phyloP scores from a whole-genome alignment of 2,797 vertebrate genomes.

The Anniella stebbinsi region DNA sequence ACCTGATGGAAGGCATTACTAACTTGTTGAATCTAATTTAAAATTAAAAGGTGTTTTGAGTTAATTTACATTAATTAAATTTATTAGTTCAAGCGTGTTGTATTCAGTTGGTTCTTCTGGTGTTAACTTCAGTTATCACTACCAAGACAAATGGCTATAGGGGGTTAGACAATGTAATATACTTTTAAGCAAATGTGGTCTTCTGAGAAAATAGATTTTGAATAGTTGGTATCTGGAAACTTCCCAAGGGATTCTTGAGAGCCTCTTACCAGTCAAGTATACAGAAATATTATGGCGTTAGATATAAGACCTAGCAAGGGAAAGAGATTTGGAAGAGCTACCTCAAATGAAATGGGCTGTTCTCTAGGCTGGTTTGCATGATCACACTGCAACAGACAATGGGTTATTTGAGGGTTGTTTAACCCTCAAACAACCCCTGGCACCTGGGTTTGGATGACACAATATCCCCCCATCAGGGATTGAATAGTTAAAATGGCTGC shows the following conservation, averaged over 20 bases:
- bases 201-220: neutral
- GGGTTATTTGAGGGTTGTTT: too few relatives aligned
- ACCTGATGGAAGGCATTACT: conserved; percentile 22
- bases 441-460: too few relatives aligned
- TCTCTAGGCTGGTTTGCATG: too few relatives aligned
- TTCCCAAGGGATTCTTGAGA: neutral
- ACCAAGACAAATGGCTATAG: neutral
- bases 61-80: neutral
- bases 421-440: too few relatives aligned
- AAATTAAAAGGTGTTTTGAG: neutral
- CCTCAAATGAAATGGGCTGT: neutral
- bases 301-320: neutral
- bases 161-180: neutral
- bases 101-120: neutral
- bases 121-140: neutral
- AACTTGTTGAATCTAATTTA: conserved; percentile 33
- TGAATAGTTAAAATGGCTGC: too few relatives aligned
- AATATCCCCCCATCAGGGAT: too few relatives aligned
- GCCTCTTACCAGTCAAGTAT: too few relatives aligned
- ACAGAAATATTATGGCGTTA: neutral
- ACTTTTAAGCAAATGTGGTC: neutral
- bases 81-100: neutral
- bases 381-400: too few relatives aligned
- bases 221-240: neutral
- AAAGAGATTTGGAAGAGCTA: neutral